Evolutionary conservation across 2,797 vertebrate species (phyloP).

Genomic region (Alauda arvensis): DNA sequence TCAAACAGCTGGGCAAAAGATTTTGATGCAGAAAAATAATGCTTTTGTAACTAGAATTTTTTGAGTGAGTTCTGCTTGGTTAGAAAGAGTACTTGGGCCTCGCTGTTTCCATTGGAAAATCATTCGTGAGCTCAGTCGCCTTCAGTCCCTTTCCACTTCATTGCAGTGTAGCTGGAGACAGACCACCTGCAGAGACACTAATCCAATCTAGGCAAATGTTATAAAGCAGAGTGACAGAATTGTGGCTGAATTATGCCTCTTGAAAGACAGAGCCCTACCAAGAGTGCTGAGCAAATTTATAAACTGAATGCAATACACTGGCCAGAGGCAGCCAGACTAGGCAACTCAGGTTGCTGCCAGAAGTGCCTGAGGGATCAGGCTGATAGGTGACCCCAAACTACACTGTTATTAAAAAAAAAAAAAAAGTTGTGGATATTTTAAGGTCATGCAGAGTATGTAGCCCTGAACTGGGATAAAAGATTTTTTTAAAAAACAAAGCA

Average conservation of each 20-base stretch:
- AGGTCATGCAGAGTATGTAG: neutral
- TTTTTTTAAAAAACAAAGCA: neutral
- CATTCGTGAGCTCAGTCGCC: accelerated
- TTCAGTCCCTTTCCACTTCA: neutral
- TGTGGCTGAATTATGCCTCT: neutral
- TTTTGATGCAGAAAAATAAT: neutral
- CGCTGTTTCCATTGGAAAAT: neutral
- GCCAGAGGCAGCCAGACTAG: neutral
- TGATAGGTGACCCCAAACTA: neutral
- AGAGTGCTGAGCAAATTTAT: neutral
- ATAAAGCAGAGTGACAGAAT: neutral
- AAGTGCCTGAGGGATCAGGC: neutral
- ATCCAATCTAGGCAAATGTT: neutral
- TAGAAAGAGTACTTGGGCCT: neutral
- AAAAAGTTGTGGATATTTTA: neutral
- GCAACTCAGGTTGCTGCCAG: neutral
- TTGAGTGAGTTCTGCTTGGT: neutral
- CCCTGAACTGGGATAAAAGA: neutral
- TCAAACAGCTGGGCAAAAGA: neutral
- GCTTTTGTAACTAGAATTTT: neutral
- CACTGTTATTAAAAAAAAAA: too few relatives aligned
- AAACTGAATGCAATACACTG: neutral
- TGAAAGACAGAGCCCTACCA: neutral
- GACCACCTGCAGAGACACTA: slow-evolving; percentile 2
- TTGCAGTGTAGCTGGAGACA: neutral